Evolutionary conservation across 2,888 invertebrate species (phyloP), one percentile per base, ranked within the genome.

Genomic region (Labia minor): DNA sequence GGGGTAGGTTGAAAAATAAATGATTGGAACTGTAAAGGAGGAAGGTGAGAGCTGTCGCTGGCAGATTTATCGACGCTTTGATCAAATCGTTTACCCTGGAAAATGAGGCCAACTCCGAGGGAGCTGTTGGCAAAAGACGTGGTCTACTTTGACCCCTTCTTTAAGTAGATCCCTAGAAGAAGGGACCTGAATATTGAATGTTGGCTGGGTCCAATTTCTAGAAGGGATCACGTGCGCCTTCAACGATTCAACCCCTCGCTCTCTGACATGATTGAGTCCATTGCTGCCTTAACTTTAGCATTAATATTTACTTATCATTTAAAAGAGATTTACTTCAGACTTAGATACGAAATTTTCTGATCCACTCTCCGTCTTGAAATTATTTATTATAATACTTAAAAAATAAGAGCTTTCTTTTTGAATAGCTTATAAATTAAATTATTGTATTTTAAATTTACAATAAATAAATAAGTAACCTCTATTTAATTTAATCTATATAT

Each of bases 131-230:
- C 49, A 49, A 49, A 49, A 49, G 49, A 49, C 49, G 49, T 49
- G 49, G 49, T 49, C 49, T 49, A n/a, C 49, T 49, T 49, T 11
- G 49, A 49, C 49, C 16, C 49, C 49, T 26, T 26, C 49, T 14
- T 49, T 49, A 49, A 49, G 49, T 49, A 49, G 49, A 49, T 49
- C 14, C 49, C 49, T 49, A 49, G 49, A 49, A 49, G 49, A 49
- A 49, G n/a, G 49, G 49, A 49, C 49, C 49, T 49, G 49, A 49
- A 49, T 49, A 49, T 49, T 49, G 49, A 49, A 49, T 49, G 49
- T 11, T 49, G 26, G n/a, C 49, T 49, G 14, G 49, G 49, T 49
- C 16, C 49, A 49, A 49, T 49, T 49, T 26, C 26, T 16, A 14
- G 49, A n/a, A 49, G 16, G 49, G n/a, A 49, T 49, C 49, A 49